phyloP scores from a whole-genome alignment of 2,888 invertebrate genomes.

The Argynnis bischoffii region DNA sequence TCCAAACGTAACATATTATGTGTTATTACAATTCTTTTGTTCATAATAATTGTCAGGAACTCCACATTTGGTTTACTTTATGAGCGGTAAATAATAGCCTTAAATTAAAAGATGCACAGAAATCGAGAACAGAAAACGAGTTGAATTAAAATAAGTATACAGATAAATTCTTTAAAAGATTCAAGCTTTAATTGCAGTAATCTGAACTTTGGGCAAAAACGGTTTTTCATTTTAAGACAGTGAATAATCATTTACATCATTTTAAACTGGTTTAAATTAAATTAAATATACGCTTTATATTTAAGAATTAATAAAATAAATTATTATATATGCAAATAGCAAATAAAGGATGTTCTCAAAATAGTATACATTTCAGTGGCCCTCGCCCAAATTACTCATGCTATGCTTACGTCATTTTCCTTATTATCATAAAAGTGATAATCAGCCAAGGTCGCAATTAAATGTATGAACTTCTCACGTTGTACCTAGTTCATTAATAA shows the following conservation, averaged over 20 bases:
- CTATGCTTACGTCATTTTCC: slow-evolving; percentile 1
- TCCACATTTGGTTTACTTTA: neutral
- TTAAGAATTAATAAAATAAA: neutral
- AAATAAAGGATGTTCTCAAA: neutral
- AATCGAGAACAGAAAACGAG: too few species aligned
- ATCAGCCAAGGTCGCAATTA: slow-evolving; percentile 1
- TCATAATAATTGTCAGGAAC: slow-evolving; percentile 55
- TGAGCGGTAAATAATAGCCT: neutral
- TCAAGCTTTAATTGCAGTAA: too few species aligned
- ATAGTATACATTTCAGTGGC: neutral
- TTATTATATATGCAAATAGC: neutral
- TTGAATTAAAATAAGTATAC: too few species aligned
- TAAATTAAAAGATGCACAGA: neutral
- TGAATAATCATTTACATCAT: too few species aligned
- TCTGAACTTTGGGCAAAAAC: too few species aligned
- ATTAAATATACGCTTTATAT: too few species aligned
- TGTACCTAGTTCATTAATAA: neutral
- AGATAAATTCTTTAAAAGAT: too few species aligned
- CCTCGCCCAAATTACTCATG: slow-evolving; percentile 6
- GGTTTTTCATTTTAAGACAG: too few species aligned
- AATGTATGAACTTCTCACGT: neutral
- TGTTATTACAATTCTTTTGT: slow-evolving; percentile 55
- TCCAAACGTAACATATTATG: slow-evolving; percentile 1
- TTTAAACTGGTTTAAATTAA: too few species aligned
- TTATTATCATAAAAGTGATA: slow-evolving; percentile 5